These are phyloP conservation scores for Rhadina sibilatrix DNA, from an alignment of 2,113 vertebrate genomes.

Conservation along the genomic window DNA sequence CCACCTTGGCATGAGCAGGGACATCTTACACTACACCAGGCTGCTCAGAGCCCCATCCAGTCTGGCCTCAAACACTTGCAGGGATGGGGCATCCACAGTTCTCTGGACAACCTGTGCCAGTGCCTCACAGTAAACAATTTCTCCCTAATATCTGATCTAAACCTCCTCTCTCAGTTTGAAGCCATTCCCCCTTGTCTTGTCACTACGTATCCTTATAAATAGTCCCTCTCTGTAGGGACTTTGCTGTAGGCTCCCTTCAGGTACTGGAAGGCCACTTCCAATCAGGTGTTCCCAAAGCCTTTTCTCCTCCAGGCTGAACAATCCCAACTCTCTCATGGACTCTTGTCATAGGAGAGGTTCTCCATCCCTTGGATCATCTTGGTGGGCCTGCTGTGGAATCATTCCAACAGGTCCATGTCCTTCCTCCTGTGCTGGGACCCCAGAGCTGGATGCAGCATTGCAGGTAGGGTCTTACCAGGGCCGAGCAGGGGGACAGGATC, in stretches of 20 bases:
- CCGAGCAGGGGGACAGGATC: background rate
- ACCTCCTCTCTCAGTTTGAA: background rate
- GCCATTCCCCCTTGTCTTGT: background rate
- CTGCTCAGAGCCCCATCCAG: background rate
- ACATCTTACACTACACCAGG: rapidly evolving
- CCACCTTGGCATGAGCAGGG: background rate
- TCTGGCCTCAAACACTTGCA: background rate
- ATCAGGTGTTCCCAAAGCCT: background rate
- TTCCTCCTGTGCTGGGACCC: background rate
- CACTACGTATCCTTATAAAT: background rate
- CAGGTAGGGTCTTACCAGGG: background rate
- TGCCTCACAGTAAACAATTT: background rate
- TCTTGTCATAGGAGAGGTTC: background rate
- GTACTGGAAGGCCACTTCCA: no score
- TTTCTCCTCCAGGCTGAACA: background rate
- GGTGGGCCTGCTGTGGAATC: background rate
- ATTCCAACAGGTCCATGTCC: background rate
- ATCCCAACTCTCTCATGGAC: background rate
- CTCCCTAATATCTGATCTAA: background rate
- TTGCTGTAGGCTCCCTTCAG: background rate
- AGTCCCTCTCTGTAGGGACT: background rate
- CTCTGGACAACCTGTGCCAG: background rate
- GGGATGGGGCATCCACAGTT: background rate
- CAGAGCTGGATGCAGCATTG: background rate
- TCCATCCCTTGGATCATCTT: background rate